A percentile compares a stretch with the other conserved stretches of the same genome.
phyloP scores from a whole-genome alignment of 2,888 invertebrate genomes.

The Aporophyla lueneburgensis region DNA sequence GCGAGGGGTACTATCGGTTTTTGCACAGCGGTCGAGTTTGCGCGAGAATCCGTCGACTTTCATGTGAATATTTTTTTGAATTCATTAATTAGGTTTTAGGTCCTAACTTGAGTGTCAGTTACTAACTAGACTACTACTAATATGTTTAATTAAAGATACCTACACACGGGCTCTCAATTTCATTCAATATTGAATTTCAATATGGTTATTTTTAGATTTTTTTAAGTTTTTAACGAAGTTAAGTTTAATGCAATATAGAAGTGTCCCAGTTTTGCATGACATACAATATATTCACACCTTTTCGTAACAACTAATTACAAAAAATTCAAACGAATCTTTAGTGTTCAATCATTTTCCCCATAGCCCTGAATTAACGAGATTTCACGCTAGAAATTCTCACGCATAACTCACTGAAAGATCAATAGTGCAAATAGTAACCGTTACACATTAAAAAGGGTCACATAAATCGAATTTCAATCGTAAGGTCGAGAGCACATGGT shows the following conservation, averaged over 20 bases:
- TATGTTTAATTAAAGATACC: neutral
- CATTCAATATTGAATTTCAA: too few relatives aligned
- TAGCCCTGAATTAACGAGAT: neutral
- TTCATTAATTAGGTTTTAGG: neutral
- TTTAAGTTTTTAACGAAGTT: neutral
- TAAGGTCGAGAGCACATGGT: constrained; percentile 75
- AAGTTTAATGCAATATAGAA: neutral
- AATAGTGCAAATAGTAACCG: constrained; percentile 53
- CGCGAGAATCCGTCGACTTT: constrained; percentile 41
- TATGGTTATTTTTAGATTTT: neutral
- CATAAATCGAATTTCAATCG: constrained; percentile 69
- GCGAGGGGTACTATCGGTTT: constrained; percentile 74
- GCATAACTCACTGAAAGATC: constrained; percentile 41
- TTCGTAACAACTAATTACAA: too few relatives aligned
- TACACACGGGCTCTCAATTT: neutral
- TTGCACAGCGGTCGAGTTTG: constrained; percentile 62
- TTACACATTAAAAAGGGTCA: constrained; percentile 65
- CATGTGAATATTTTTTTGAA: neutral
- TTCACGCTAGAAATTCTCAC: constrained; percentile 7
- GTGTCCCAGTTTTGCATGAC: neutral
- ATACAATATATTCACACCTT: neutral
- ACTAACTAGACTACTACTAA: neutral
- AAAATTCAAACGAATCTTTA: neutral
- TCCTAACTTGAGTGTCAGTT: neutral
- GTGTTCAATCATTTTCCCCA: too few relatives aligned